Evolutionary conservation across 2,113 vertebrate genomes (phyloP).

Genomic region (Danio rerio): DNA sequence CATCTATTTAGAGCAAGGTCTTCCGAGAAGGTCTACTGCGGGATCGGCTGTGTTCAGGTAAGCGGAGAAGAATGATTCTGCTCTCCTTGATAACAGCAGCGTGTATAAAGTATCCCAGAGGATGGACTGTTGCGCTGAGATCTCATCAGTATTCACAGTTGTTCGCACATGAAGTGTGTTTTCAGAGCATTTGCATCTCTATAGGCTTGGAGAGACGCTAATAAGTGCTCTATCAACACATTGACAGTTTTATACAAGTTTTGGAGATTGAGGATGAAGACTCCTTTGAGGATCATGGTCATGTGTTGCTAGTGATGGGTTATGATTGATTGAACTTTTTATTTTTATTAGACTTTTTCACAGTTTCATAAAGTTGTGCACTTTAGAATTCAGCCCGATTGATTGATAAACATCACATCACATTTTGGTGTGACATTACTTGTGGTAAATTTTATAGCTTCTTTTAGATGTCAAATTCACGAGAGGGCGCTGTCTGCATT

Average conservation of each 20-base stretch:
- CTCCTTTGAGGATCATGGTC: background rate
- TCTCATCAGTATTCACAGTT: background rate
- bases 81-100: background rate
- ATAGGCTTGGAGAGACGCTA: background rate
- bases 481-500: no score
- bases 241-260: background rate
- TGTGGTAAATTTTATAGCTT: no score
- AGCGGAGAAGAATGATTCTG: conserved; percentile 12
- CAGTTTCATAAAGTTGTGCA: no score
- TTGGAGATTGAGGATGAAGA: background rate
- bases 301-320: background rate
- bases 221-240: background rate
- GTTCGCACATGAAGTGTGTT: background rate
- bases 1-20: conserved; percentile 44
- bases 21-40: conserved; percentile 1
- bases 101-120: conserved; percentile 6
- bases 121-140: background rate
- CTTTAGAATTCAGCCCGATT: no score
- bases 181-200: background rate
- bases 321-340: no score
- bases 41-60: conserved; percentile 2
- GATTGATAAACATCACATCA: no score
- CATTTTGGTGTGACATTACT: no score
- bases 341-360: no score
- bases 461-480: no score